A percentile compares a stretch with the other conserved stretches of the same genome.
Evolutionary conservation across 2,113 vertebrate species (phyloP).

Genomic region (Orientallactaga bullata): DNA sequence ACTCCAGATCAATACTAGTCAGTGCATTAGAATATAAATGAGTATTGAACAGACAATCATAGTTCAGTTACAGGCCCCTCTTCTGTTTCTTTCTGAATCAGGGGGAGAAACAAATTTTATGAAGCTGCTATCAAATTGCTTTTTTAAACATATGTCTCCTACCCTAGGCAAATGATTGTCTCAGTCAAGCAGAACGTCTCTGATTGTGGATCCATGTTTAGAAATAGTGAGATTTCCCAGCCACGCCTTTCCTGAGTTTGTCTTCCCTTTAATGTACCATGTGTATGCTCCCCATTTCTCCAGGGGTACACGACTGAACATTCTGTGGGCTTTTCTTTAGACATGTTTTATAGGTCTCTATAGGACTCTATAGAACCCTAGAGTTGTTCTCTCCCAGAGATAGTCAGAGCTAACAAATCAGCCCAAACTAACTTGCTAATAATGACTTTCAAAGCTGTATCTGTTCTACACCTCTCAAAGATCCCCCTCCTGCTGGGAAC

Average conservation of each 20-base stretch:
- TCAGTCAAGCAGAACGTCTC: constrained; percentile 10
- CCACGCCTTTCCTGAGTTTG: not conserved
- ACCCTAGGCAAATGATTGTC: constrained; percentile 33
- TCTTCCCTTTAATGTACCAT: not conserved
- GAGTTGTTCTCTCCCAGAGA: not conserved
- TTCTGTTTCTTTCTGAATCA: constrained; percentile 47
- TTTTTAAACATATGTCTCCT: constrained; percentile 18
- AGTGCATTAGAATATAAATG: not conserved
- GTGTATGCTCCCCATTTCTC: not conserved
- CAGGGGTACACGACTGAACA: not conserved
- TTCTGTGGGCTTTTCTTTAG: not conserved
- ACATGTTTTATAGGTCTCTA: not conserved
- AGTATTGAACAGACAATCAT: not conserved
- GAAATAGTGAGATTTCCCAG: constrained; percentile 13
- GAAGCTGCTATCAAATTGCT: constrained; percentile 19
- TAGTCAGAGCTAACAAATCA: not conserved
- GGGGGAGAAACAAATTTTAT: not conserved
- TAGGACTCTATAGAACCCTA: too few species aligned
- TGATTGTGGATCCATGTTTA: not conserved
- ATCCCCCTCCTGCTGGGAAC: not conserved
- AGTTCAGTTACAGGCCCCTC: not conserved
- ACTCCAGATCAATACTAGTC: not conserved
- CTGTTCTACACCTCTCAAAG: not conserved
- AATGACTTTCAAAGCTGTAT: not conserved
- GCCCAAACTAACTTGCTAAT: not conserved